phyloP scores from a whole-genome alignment of 2,797 vertebrate genomes.

The Sylvia borin region DNA sequence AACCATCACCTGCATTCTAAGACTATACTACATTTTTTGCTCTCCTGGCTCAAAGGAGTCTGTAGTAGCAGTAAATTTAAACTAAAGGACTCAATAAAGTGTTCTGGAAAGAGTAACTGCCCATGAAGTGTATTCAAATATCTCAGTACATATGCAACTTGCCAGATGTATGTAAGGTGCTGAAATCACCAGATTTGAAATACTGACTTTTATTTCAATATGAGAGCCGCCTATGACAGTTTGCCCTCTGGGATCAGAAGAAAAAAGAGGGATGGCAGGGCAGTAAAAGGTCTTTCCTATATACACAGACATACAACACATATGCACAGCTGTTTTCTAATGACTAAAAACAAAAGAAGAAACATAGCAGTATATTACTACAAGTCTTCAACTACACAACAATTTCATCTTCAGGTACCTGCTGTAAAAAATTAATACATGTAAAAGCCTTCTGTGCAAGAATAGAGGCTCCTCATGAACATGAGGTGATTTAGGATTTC shows the following conservation, averaged over 20 bases:
- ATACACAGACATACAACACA: neutral
- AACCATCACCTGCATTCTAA: neutral
- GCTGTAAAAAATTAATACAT: neutral
- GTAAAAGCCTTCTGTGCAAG: neutral
- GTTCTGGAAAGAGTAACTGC: neutral
- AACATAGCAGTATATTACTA: neutral
- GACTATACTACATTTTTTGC: neutral
- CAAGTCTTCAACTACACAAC: neutral
- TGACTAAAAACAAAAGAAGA: neutral
- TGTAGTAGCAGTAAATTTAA: neutral
- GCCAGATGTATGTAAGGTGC: neutral
- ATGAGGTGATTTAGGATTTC: neutral
- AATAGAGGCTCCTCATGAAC: neutral
- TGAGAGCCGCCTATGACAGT: neutral
- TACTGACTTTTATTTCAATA: neutral
- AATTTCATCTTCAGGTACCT: neutral
- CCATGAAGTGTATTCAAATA: neutral
- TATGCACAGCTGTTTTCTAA: neutral
- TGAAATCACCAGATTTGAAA: neutral
- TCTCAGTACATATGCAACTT: neutral
- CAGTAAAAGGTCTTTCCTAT: neutral
- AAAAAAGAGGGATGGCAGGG: neutral
- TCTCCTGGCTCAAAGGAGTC: neutral
- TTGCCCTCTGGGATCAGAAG: neutral
- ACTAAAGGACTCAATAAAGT: neutral